phyloP scores from a whole-genome alignment of 2,888 invertebrate species.

The Frankliniella intonsa region DNA sequence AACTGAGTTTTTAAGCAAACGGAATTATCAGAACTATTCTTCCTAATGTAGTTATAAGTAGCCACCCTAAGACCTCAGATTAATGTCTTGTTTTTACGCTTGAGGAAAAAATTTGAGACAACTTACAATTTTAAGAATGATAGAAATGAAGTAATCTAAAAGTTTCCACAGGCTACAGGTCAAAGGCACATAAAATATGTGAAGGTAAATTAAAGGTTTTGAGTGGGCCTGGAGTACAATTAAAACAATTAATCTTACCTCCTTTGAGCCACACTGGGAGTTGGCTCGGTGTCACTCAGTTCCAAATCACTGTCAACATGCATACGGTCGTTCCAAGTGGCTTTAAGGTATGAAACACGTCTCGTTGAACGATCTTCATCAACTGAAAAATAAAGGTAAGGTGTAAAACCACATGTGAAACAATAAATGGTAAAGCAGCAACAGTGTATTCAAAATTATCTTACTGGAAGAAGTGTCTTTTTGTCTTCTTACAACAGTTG shows the following conservation, averaged over 20 bases:
- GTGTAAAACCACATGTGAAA: neutral
- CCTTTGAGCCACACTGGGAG: conserved; percentile 49
- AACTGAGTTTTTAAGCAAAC: no score
- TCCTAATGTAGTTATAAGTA: no score
- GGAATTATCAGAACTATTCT: no score
- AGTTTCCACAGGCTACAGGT: no score
- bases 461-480: conserved; percentile 47
- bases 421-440: neutral
- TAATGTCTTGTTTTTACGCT: no score
- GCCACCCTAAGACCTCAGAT: no score
- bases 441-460: conserved; percentile 37
- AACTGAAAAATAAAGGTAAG: conserved; percentile 45
- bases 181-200: no score
- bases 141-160: no score
- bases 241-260: conserved; percentile 52
- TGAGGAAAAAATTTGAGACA: no score
- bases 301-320: conserved; percentile 66
- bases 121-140: no score
- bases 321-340: conserved; percentile 77
- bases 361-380: conserved; percentile 84
- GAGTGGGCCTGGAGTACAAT: no score
- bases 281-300: conserved; percentile 56
- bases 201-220: no score
- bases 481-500: conserved; percentile 47
- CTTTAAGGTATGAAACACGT: conserved; percentile 90